Evolutionary conservation across 2,797 vertebrate genomes (phyloP).

Genomic region (Thunnus albacares): DNA sequence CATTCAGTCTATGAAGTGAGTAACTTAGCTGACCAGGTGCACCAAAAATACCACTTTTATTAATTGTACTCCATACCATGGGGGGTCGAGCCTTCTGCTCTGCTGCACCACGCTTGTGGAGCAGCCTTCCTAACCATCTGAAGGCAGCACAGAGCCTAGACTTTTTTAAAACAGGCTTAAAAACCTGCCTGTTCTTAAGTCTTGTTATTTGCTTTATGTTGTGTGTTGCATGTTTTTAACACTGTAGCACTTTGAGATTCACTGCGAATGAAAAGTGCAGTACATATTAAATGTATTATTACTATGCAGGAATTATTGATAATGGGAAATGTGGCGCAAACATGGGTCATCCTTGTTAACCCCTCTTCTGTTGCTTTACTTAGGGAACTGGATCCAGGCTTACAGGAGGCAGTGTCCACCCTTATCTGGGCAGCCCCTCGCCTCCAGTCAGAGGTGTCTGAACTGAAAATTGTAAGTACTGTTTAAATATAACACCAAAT

Average conservation of each 20-base stretch:
- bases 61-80: background rate
- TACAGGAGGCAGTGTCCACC: slow-evolving; percentile 97
- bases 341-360: background rate
- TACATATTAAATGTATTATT: too few relatives aligned
- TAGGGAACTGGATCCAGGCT: slow-evolving; percentile 95
- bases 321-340: background rate
- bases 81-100: too few relatives aligned
- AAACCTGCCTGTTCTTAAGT: background rate
- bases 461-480: slow-evolving; percentile 94
- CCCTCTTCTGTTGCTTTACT: background rate
- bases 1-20: slow-evolving; percentile 99
- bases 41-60: background rate
- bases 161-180: too few relatives aligned
- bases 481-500: background rate
- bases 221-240: too few relatives aligned
- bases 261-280: too few relatives aligned
- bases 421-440: slow-evolving; percentile 98
- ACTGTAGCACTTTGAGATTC: too few relatives aligned
- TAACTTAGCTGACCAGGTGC: background rate
- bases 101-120: too few relatives aligned
- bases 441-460: slow-evolving; percentile 93
- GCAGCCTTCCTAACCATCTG: background rate
- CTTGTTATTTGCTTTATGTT: too few relatives aligned
- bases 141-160: background rate
- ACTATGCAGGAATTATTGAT: background rate